Percentiles rank a stretch among this genome's conserved stretches.
These are phyloP conservation scores for Leptinotarsa lineolata DNA, from an alignment of 1,140 invertebrate species.

Conservation along the genomic window DNA sequence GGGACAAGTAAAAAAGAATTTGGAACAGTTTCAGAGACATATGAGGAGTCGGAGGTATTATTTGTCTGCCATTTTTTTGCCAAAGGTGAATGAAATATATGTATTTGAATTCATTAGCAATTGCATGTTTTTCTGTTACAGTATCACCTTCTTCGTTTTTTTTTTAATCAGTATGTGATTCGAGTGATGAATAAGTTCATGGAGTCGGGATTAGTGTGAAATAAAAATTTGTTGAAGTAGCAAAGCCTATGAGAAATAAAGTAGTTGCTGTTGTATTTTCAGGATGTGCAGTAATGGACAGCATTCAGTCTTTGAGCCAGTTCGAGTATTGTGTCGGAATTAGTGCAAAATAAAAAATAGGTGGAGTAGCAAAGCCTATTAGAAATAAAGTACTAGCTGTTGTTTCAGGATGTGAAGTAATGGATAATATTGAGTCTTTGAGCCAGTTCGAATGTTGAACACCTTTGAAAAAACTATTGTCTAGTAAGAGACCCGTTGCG, in stretches of 20 bases:
- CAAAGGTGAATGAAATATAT: no score
- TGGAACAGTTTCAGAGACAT: no score
- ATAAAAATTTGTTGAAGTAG: not conserved
- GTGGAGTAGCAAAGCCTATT: not conserved
- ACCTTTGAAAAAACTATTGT: no score
- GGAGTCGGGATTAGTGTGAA: not conserved
- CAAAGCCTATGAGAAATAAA: not conserved
- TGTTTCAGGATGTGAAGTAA: not conserved
- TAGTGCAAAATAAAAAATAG: no score
- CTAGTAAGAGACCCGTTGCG: no score
- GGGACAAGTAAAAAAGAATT: no score
- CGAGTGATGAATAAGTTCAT: not conserved
- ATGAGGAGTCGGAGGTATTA: no score
- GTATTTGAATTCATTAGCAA: no score
- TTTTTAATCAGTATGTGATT: no score
- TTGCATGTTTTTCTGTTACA: no score
- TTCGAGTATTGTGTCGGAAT: not conserved
- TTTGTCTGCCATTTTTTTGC: no score
- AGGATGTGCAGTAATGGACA: not conserved
- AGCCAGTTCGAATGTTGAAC: not conserved
- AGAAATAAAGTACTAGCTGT: not conserved
- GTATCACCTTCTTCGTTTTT: no score
- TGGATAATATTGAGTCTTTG: not conserved
- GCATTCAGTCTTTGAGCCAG: not conserved
- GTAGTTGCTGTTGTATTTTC: not conserved